These are phyloP conservation scores for Onychorhynchus coronatus DNA, from an alignment of 2,113 vertebrate species.

Conservation along the genomic window DNA sequence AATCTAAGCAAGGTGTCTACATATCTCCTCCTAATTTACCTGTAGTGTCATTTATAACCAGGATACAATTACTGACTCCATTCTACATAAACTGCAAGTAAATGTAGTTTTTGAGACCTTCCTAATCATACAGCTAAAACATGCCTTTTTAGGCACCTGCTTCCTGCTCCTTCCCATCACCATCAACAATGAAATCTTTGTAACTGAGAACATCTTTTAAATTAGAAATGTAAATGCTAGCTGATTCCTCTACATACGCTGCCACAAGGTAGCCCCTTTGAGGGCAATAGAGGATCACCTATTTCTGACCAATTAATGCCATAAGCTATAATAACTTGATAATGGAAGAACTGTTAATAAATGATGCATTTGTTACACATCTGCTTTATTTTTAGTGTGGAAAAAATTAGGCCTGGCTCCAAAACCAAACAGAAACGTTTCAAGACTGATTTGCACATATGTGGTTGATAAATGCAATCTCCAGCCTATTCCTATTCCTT, in stretches of 20 bases:
- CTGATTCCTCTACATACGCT: neutral
- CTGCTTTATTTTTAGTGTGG: neutral
- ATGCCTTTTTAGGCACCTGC: neutral
- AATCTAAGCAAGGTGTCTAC: neutral
- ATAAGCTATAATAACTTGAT: neutral
- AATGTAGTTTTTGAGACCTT: neutral
- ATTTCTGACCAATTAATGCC: neutral
- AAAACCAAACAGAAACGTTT: neutral
- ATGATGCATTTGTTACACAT: neutral
- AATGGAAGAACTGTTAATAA: conserved; percentile 6
- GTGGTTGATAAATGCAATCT: neutral
- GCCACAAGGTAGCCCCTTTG: neutral
- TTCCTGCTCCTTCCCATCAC: neutral
- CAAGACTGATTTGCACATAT: neutral
- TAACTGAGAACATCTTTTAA: neutral
- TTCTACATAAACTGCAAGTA: neutral
- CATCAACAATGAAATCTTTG: neutral
- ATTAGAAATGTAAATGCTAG: neutral
- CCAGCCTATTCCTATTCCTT: neutral
- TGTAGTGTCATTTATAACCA: neutral
- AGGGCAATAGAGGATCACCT: neutral
- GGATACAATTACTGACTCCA: neutral
- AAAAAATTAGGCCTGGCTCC: neutral
- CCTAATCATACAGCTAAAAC: neutral
- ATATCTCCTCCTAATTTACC: neutral